Evolutionary conservation across 1,140 invertebrate species (phyloP).

Genomic region (Drosophila littoralis): DNA sequence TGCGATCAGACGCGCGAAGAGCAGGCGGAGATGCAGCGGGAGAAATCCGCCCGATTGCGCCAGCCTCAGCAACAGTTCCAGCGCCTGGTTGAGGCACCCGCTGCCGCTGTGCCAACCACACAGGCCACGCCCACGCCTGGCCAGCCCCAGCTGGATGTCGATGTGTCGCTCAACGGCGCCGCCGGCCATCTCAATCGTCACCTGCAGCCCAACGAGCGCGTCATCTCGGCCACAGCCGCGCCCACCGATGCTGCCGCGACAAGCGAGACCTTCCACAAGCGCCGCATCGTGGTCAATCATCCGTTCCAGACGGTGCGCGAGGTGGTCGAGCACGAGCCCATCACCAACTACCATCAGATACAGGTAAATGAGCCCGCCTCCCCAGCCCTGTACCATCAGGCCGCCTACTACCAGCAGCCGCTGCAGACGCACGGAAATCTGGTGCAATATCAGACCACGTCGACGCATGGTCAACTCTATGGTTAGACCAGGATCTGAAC

Average conservation of each 20-base stretch:
- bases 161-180: conserved; percentile 63
- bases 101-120: conserved; percentile 85
- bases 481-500: conserved; percentile 22
- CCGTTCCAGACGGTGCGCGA: conserved; percentile 88
- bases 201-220: conserved; percentile 84
- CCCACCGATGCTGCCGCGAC: conserved; percentile 85
- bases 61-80: conserved; percentile 48
- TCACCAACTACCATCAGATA: conserved; percentile 86
- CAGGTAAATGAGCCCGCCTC: conserved; percentile 84
- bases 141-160: conserved; percentile 54
- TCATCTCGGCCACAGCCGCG: conserved; percentile 86
- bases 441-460: conserved; percentile 58
- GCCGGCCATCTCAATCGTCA: conserved; percentile 59
- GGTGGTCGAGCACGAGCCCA: conserved; percentile 86
- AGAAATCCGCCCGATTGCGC: conserved; percentile 19
- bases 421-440: conserved; percentile 70
- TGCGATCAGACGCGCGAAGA: conserved; percentile 47
- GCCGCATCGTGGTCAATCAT: conserved; percentile 87
- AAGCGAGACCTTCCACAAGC: conserved; percentile 86
- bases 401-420: conserved; percentile 71
- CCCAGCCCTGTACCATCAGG: conserved; percentile 68
- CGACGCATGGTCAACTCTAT: conserved; percentile 62
- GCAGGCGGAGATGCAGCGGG: conserved; percentile 19
- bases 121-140: conserved; percentile 82
- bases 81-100: conserved; percentile 74